Evolutionary conservation across 2,797 vertebrate species (phyloP), one percentile per base, ranked within the genome.

Genomic region (Galago senegalensis): DNA sequence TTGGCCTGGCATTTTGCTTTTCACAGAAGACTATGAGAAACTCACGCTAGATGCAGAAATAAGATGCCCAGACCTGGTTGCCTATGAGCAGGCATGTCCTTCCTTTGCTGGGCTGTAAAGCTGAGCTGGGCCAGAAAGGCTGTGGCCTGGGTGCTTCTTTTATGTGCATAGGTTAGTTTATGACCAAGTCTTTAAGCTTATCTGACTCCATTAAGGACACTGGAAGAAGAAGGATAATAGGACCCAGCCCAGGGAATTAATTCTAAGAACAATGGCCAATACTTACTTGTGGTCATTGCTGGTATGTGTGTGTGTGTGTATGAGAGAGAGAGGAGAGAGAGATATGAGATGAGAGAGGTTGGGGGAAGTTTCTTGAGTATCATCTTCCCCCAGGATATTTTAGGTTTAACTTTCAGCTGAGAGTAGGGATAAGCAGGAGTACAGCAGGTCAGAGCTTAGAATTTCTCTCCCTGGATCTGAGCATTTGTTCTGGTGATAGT

Each of bases 201-300:
- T 95, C 27, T 16, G 72, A 93, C 67, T 43, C 14, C 25, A 70
- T 46, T 79, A 34, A 81, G 53, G 65, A 23, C 77, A 37, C 8
- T 43, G n/a, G 72, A 73, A 91, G 29, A 83, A 81, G 86, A 67
- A 82, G 37, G 25, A n/a, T 76, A 67, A 95, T 87, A 10, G 46
- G 34, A 89, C 10, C 56, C n/a, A 67, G 31, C 18, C 31, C 8
- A 5, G 56, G 69, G 25, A 23, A 23, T 90, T 75, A 46, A 56
- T 34, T 95, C 31, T 60, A 80, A 61, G 89, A 75, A 87, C 76
- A 18, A 3, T 40, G 77, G 60, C 17, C 34, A 21, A 1, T 0
- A 29, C 17, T n/a, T 67, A 21, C 37, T 67, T 27, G 17, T 83
- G 60, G 17, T 61, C 11, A 16, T 31, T 67, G 69, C n/a, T 61